These are phyloP conservation scores for Oxyteleia sp. DNA, from an alignment of 2,888 invertebrate genomes.

Conservation along the genomic window DNA sequence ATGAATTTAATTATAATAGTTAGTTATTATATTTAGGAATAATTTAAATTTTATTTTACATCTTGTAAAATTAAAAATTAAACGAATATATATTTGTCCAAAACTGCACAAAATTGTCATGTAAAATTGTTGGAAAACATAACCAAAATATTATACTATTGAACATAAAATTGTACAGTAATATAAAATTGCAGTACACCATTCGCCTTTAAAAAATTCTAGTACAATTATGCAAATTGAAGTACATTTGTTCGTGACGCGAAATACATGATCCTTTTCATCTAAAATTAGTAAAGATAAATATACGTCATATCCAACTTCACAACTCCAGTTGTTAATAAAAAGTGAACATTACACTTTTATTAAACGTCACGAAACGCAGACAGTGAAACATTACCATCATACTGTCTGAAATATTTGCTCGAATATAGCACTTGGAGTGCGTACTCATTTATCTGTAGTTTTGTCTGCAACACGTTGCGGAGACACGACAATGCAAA, in stretches of 20 bases:
- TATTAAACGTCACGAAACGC: constrained; percentile 1
- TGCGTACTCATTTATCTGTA: neutral
- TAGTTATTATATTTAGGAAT: no score
- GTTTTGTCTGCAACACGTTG: constrained; percentile 8
- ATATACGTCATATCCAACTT: neutral
- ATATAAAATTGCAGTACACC: no score
- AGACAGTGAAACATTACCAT: constrained; percentile 13
- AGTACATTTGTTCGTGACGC: neutral
- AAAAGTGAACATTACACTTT: constrained; percentile 4
- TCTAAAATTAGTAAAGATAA: constrained; percentile 1
- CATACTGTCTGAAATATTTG: constrained; percentile 21
- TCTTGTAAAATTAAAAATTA: no score
- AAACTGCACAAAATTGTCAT: no score
- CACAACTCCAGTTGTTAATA: neutral
- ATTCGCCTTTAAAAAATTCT: neutral
- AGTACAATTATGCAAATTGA: neutral
- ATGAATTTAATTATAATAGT: no score
- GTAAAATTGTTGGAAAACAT: no score
- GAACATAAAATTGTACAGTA: neutral
- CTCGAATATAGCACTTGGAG: constrained; percentile 8
- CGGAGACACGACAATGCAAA: neutral
- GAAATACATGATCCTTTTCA: neutral
- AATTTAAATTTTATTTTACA: no score
- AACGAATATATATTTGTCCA: no score
- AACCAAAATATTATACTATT: neutral